Evolutionary conservation across 1,140 invertebrate species (phyloP).

Genomic region (Drosophila lacteicornis): DNA sequence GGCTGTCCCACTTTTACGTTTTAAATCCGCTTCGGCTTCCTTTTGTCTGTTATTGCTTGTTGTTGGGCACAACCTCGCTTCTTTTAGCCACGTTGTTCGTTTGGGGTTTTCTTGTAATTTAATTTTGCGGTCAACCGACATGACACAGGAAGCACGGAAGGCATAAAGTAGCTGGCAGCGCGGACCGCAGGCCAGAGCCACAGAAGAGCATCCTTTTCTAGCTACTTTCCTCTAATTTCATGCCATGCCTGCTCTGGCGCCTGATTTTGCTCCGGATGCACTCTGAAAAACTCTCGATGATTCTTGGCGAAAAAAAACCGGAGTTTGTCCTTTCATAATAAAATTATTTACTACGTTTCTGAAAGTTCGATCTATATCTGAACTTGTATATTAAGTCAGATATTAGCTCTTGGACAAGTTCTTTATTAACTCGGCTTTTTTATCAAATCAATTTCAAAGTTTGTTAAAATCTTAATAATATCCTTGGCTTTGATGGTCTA

Average conservation of each 20-base stretch:
- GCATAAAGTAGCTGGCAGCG: constrained; percentile 47
- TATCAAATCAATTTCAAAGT: too few relatives aligned
- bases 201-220: constrained; percentile 46
- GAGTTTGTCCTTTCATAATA: background rate
- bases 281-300: background rate
- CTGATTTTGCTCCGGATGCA: constrained; percentile 14
- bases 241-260: constrained; percentile 25
- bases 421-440: too few relatives aligned
- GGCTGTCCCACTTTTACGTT: constrained; percentile 39
- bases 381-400: too few relatives aligned
- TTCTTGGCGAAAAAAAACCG: background rate
- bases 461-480: too few relatives aligned
- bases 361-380: too few relatives aligned
- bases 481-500: too few relatives aligned
- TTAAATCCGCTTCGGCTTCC: constrained; percentile 17
- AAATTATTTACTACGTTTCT: background rate
- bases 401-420: too few relatives aligned
- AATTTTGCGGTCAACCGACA: constrained; percentile 79
- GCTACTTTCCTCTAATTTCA: constrained; percentile 54
- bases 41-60: constrained; percentile 31
- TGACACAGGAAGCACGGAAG: constrained; percentile 64
- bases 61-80: constrained; percentile 63
- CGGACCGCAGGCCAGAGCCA: constrained; percentile 29
- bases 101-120: constrained; percentile 75
- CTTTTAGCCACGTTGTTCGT: constrained; percentile 57